A percentile compares a stretch with the other conserved stretches of the same genome.
Conservation (phyloP, 2,113 vertebrate species). For the Elanoides forficatus region DNA sequence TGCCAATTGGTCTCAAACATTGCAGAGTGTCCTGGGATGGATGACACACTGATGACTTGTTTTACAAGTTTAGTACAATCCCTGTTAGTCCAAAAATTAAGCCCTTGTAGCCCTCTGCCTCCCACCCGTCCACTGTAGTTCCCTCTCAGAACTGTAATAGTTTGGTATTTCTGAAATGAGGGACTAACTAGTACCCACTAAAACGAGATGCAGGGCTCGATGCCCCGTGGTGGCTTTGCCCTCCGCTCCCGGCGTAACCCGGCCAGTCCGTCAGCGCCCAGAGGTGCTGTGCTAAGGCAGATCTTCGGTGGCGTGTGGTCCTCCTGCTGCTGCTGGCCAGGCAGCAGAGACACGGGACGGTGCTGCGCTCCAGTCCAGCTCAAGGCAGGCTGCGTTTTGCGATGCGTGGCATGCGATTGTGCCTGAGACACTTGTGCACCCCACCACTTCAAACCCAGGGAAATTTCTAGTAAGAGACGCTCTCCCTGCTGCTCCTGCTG, state of each 20-base stretch:
- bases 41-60: not conserved
- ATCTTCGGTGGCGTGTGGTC: not conserved
- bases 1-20: not conserved
- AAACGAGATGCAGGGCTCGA: not conserved
- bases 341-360: accelerated
- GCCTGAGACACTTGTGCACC: not conserved
- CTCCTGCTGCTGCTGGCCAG: not conserved
- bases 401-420: not conserved
- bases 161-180: not conserved
- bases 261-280: not conserved
- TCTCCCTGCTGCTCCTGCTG: not conserved
- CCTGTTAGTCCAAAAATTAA: not conserved
- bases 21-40: not conserved
- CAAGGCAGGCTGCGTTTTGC: not conserved
- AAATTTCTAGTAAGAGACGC: not conserved
- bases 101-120: not conserved
- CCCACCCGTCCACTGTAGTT: not conserved
- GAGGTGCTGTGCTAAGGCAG: not conserved
- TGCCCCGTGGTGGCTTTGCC: accelerated
- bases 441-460: not conserved
- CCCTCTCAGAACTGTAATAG: not conserved
- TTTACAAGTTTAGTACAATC: not conserved
- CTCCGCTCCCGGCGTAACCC: not conserved
- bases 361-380: not conserved
- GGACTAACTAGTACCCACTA: not conserved